phyloP scores from a whole-genome alignment of 2,888 invertebrate genomes.

The Allophyes oxyacanthae region DNA sequence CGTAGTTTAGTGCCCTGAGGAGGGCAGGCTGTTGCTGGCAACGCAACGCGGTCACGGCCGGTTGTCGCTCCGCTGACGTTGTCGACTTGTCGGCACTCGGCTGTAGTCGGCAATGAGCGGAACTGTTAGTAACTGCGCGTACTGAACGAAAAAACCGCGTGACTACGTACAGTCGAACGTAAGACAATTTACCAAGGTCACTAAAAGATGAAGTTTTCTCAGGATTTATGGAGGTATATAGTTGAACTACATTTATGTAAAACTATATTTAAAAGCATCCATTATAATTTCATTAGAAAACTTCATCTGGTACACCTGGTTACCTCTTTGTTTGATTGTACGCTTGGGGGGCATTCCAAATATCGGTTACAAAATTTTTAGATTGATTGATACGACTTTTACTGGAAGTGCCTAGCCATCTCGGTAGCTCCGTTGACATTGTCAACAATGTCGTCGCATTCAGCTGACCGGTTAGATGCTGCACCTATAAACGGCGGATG shows the following conservation, averaged over 20 bases:
- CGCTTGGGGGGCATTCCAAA: slow-evolving; percentile 3
- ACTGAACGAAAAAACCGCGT: slow-evolving; percentile 32
- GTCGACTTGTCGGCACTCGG: slow-evolving; percentile 53
- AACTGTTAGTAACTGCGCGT: slow-evolving; percentile 25
- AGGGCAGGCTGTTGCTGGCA: slow-evolving; percentile 62
- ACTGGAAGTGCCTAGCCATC: not conserved
- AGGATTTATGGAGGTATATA: too few species aligned
- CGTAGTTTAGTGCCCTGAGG: slow-evolving; percentile 62
- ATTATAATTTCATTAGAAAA: too few species aligned
- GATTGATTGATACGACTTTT: slow-evolving; percentile 9
- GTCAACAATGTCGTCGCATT: slow-evolving; percentile 13
- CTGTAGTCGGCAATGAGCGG: slow-evolving; percentile 50
- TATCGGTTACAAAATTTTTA: not conserved
- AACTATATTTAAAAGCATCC: too few species aligned
- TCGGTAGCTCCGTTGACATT: slow-evolving; percentile 18
- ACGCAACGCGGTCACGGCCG: slow-evolving; percentile 83
- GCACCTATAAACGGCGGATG: slow-evolving; percentile 29
- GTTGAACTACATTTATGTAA: too few species aligned
- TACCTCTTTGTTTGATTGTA: too few species aligned
- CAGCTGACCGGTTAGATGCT: too few species aligned
- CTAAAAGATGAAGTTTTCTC: too few species aligned
- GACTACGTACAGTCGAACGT: slow-evolving; percentile 16
- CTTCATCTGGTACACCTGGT: too few species aligned
- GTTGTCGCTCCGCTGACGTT: slow-evolving; percentile 72
- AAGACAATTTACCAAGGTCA: too few species aligned